Evolutionary conservation across 1,140 invertebrate species (phyloP).

Genomic region (Monochamus saltuarius): DNA sequence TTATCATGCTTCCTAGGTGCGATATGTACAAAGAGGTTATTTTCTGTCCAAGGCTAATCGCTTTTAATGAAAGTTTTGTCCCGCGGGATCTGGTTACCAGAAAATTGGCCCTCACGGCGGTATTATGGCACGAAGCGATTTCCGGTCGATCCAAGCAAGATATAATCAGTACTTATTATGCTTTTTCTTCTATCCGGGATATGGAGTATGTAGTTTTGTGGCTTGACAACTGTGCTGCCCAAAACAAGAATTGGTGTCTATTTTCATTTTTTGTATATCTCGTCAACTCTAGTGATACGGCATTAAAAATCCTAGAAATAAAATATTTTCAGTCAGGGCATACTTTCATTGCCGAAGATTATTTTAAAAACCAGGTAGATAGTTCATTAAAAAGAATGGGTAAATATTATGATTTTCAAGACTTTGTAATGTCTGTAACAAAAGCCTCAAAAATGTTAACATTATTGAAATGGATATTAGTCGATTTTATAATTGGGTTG

Average conservation of each 20-base stretch:
- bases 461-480: too few species aligned
- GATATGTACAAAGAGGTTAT: background rate
- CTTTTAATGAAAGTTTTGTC: slow-evolving; percentile 3
- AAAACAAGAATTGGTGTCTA: slow-evolving; percentile 22
- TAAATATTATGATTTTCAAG: slow-evolving; percentile 11
- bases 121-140: background rate
- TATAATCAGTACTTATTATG: slow-evolving; percentile 1
- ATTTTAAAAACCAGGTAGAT: slow-evolving; percentile 42
- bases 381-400: slow-evolving; percentile 25
- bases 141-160: background rate
- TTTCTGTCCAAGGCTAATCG: too few species aligned
- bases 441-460: too few species aligned
- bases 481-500: too few species aligned
- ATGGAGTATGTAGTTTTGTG: slow-evolving; percentile 28
- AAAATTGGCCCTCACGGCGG: too few species aligned
- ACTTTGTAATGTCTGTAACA: too few species aligned
- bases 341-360: slow-evolving; percentile 40
- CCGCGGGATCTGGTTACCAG: too few species aligned
- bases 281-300: slow-evolving; percentile 28
- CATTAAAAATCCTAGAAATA: slow-evolving; percentile 27
- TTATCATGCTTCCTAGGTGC: background rate
- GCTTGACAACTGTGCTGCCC: slow-evolving; percentile 38
- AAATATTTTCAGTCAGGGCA: slow-evolving; percentile 42
- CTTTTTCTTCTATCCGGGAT: slow-evolving; percentile 5
- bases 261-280: slow-evolving; percentile 32